Evolutionary conservation across 1,140 invertebrate species (phyloP), one percentile per base, ranked within the genome.

Genomic region (Eurosta solidaginis): DNA sequence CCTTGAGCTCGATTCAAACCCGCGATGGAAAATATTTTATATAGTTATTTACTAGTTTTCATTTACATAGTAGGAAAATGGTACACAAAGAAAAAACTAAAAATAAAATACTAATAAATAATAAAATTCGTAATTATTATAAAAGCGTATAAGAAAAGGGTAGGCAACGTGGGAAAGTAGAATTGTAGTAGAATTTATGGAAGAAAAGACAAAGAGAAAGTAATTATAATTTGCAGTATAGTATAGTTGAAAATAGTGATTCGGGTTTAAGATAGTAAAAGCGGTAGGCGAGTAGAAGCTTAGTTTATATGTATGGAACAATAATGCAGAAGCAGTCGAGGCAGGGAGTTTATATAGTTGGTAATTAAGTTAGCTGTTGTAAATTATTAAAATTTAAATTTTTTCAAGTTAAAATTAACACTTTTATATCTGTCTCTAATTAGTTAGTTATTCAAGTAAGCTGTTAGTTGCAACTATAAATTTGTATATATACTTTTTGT

Each of bases 281-380:
- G 59, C 59, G 33, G 27, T 68, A 40, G n/a, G n/a, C n/a, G n/a
- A n/a, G 29, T 68, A 33, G 33, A 59, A 68, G 59, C 33, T 40
- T 29, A 68, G 59, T 36, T 68, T n/a, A 68, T 68, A 33, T n/a
- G n/a, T 68, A 68, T 33, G 5, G 59, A 68, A 33, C 59, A 40
- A n/a, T 29, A n/a, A 27, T 40, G 29, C 59, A 68, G 59, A 68
- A 68, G 59, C 59, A 68, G n/a, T n/a, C n/a, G n/a, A n/a, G n/a
- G 49, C 49, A 40, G 40, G 17, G 59, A n/a, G 33, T 20, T 52
- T 52, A 52, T 40, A n/a, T 68, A 68, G 17, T 68, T 40, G 59
- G 17, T 33, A 40, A 68, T 68, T 40, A 20, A 68, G 33, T 68
- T 59, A 59, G 52, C 27, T 47, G 14, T 59, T 22, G 52, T 27